Base-by-base conservation (phyloP, 2,888 invertebrate genomes). In the Oscheius sp. region DNA sequence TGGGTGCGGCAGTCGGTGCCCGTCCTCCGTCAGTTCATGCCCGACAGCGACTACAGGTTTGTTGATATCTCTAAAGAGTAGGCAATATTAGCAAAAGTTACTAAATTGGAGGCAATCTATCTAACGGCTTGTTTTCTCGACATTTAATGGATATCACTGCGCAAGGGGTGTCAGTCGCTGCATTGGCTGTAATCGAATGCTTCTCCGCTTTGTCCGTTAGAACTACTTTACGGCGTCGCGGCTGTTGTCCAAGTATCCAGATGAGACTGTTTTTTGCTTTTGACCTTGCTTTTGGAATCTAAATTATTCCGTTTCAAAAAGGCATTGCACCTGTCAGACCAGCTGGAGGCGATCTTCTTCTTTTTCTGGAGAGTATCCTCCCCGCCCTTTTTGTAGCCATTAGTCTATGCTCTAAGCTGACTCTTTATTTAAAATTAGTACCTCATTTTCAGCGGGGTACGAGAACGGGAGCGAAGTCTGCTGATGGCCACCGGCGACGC, bases 381-480 rank as follows among this genome's bases (percentile, higher is more conserved):
- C n/a, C n/a, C n/a, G n/a, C n/a, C n/a, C n/a, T n/a, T n/a, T n/a
- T n/a, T n/a, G n/a, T n/a, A n/a, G n/a, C n/a, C n/a, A n/a, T n/a
- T n/a, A n/a, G n/a, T n/a, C n/a, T n/a, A n/a, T n/a, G n/a, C n/a
- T n/a, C n/a, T n/a, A n/a, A n/a, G n/a, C n/a, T n/a, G n/a, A n/a
- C n/a, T n/a, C n/a, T n/a, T 41, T 41, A 17, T 41, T 41, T 36
- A 36, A 41, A 41, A 41, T 14, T 41, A 41, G 12, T 12, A 41
- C 12, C n/a, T n/a, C n/a, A 1, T 44, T 57, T 62, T 62, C 62
- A 62, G 62, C 47, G 71, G 74, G 69, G 74, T 72, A 51, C 63
- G 74, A 67, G 74, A 75, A 57, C 70, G 74, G 74, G 74, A 75
- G 68, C 71, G 72, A 67, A 72, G 74, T 75, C 72, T 72, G 70